Percentiles rank a stretch among this genome's conserved stretches.
phyloP scores from a whole-genome alignment of 1,140 invertebrate species.

The Drosophila nigromelanica region DNA sequence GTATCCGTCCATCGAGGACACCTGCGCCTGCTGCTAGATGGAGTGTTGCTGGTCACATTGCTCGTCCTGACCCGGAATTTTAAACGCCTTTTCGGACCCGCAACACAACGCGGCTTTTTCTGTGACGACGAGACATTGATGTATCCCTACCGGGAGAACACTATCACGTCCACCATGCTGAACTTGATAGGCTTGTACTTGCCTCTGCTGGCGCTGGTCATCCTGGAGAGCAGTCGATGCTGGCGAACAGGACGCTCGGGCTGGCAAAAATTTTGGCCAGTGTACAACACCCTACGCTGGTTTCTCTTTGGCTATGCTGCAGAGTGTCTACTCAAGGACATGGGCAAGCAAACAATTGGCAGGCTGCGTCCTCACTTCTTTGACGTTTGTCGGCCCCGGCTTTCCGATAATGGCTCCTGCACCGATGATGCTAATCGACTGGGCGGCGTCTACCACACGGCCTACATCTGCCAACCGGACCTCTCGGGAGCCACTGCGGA shows the following conservation, averaged over 20 bases:
- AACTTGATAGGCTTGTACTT: conserved; percentile 39
- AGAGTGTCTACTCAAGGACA: conserved; percentile 91
- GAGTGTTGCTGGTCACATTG: conserved; percentile 26
- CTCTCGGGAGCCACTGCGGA: conserved; percentile 83
- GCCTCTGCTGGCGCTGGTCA: conserved; percentile 31
- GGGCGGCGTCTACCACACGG: conserved; percentile 86
- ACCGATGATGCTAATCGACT: conserved; percentile 79
- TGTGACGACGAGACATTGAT: conserved; percentile 96
- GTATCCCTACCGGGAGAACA: conserved; percentile 92
- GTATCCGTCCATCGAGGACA: background rate
- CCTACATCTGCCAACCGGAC: conserved; percentile 86
- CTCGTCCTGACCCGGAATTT: conserved; percentile 42
- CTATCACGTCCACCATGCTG: conserved; percentile 85
- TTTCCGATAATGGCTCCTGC: conserved; percentile 69
- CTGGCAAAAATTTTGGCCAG: conserved; percentile 85
- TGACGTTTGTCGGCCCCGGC: conserved; percentile 87
- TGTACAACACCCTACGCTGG: conserved; percentile 89
- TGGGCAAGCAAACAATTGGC: conserved; percentile 95
- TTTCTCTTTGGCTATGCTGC: conserved; percentile 92
- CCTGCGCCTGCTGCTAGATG: conserved; percentile 43
- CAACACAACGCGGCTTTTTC: conserved; percentile 94
- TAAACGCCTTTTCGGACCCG: conserved; percentile 11
- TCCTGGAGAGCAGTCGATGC: conserved; percentile 33
- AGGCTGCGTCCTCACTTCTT: conserved; percentile 96
- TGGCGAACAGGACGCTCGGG: background rate